Evolutionary conservation across 2,888 invertebrate genomes (phyloP).

Genomic region (Crossocerus cetratus): DNA sequence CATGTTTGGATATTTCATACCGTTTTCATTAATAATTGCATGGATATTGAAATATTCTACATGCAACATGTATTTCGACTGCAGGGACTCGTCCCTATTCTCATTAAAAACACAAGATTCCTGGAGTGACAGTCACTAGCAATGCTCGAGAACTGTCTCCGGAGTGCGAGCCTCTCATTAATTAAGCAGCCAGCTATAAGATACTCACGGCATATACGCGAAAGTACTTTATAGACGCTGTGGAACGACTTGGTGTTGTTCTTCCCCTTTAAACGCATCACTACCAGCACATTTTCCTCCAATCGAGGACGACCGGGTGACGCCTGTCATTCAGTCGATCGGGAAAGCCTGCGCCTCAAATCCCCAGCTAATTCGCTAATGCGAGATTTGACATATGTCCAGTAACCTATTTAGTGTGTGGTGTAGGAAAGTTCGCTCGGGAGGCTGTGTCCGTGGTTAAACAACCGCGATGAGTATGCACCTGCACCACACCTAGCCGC

Average conservation of each 20-base stretch:
- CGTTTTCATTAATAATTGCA: no score
- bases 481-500: slow-evolving; percentile 39
- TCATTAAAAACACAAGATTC: no score
- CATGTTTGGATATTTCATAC: no score
- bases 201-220: slow-evolving; percentile 76
- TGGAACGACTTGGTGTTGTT: slow-evolving; percentile 74
- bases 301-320: slow-evolving; percentile 31
- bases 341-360: slow-evolving; percentile 9
- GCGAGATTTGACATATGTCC: slow-evolving; percentile 64
- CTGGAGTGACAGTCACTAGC: no score
- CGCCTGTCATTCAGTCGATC: slow-evolving; percentile 16
- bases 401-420: slow-evolving; percentile 55
- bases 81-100: no score
- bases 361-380: slow-evolving; percentile 51
- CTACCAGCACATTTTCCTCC: slow-evolving; percentile 66
- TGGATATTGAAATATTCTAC: no score
- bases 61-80: no score
- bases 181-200: slow-evolving; percentile 16
- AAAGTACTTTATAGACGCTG: slow-evolving; percentile 74
- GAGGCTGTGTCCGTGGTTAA: slow-evolving; percentile 18
- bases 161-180: not conserved
- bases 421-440: slow-evolving; percentile 51
- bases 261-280: slow-evolving; percentile 75
- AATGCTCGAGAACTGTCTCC: no score
- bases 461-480: slow-evolving; percentile 24